phyloP scores from a whole-genome alignment of 2,888 invertebrate species.

The Cheilosia vulpina region DNA sequence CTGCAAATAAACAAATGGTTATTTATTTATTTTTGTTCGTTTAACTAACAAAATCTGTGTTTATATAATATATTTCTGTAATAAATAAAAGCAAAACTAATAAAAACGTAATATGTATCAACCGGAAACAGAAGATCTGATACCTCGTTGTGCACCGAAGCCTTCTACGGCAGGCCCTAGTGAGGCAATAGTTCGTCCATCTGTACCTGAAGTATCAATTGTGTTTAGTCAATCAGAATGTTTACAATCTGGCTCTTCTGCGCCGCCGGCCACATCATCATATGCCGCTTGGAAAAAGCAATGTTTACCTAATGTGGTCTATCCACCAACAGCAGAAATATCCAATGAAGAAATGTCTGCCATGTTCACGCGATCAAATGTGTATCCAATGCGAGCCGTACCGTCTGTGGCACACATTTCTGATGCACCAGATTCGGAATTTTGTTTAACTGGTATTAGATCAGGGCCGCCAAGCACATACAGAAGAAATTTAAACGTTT shows the following conservation, averaged over 20 bases:
- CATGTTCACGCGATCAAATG: constrained; percentile 50
- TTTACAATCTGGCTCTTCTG: constrained; percentile 16
- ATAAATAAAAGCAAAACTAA: not conserved
- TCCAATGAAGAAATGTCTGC: constrained; percentile 50
- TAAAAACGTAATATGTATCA: constrained; percentile 78
- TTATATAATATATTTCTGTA: not conserved
- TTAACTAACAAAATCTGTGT: constrained; percentile 12
- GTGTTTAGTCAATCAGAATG: constrained; percentile 76
- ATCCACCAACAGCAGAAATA: constrained; percentile 77
- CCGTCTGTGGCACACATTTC: constrained; percentile 11
- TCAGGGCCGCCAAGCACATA: not conserved
- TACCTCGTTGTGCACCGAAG: constrained; percentile 81
- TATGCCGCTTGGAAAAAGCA: constrained; percentile 81
- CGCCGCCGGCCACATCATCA: constrained; percentile 59
- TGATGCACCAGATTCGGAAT: constrained; percentile 18
- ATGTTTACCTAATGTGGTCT: constrained; percentile 79
- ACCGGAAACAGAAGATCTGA: constrained; percentile 81
- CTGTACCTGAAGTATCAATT: constrained; percentile 79
- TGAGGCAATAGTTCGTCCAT: constrained; percentile 76
- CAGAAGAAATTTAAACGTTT: not conserved
- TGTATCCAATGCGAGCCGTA: constrained; percentile 72
- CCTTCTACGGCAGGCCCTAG: constrained; percentile 76
- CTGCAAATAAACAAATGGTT: too few species aligned
- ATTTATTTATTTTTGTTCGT: constrained; percentile 4
- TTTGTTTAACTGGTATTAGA: constrained; percentile 1